Evolutionary conservation across 2,797 vertebrate genomes (phyloP).

Genomic region (Coilia nasus): DNA sequence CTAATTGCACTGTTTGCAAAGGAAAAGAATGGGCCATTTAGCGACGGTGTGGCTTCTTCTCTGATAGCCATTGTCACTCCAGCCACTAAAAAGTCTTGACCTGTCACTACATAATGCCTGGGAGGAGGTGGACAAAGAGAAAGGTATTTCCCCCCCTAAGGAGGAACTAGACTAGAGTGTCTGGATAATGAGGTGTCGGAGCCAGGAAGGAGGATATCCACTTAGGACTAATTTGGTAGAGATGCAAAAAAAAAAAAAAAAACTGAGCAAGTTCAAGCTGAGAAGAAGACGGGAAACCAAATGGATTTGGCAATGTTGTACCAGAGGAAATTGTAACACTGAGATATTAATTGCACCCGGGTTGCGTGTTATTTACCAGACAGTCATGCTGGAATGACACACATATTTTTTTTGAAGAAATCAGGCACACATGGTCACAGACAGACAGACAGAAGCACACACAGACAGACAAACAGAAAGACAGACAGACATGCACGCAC

Average conservation of each 20-base stretch:
- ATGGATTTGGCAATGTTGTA: background rate
- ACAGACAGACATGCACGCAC: background rate
- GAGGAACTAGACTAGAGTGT: background rate
- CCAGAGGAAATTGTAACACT: background rate
- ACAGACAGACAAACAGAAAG: background rate
- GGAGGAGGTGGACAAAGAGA: background rate
- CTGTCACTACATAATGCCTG: background rate
- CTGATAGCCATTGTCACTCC: background rate
- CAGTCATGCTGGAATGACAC: background rate
- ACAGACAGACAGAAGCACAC: background rate
- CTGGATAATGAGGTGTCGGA: conserved; percentile 11
- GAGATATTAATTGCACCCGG: background rate
- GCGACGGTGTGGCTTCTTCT: background rate
- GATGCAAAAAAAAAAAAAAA: background rate
- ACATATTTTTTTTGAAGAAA: background rate
- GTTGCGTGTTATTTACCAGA: background rate
- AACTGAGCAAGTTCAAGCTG: background rate
- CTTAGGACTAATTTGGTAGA: conserved; percentile 3
- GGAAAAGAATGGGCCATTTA: background rate
- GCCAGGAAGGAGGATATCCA: background rate
- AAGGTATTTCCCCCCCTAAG: background rate
- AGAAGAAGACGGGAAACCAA: background rate
- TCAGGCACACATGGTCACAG: background rate
- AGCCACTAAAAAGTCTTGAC: conserved; percentile 7
- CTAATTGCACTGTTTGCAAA: background rate